Percentiles rank a stretch among this genome's conserved stretches.
These are phyloP conservation scores for Cordilura impudica DNA, from an alignment of 2,888 invertebrate species.

Conservation along the genomic window DNA sequence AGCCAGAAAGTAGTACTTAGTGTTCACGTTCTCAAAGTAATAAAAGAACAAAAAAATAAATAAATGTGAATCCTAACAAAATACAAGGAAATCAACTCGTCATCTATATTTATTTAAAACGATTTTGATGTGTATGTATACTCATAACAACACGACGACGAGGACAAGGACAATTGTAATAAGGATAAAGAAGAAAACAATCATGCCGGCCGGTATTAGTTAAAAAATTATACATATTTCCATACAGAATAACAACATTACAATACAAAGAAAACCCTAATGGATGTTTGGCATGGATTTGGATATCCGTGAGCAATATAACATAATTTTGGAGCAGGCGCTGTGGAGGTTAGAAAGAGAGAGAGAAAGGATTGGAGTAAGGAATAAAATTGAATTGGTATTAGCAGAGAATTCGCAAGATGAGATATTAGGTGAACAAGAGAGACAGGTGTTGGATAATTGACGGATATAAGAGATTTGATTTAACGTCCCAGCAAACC, in stretches of 20 bases:
- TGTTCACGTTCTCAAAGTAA: not conserved
- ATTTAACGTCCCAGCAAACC: too few species aligned
- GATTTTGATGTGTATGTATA: constrained; percentile 3
- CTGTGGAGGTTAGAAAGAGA: not conserved
- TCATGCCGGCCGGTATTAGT: constrained; percentile 59
- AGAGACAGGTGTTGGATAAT: too few species aligned
- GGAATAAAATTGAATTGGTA: not conserved
- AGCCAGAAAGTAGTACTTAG: constrained; percentile 4
- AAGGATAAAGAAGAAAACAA: constrained; percentile 49
- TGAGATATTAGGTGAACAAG: too few species aligned
- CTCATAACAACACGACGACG: constrained; percentile 19
- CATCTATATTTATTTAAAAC: constrained; percentile 41
- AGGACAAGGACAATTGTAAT: constrained; percentile 24
- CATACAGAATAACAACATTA: constrained; percentile 39
- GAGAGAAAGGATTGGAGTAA: not conserved
- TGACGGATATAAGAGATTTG: too few species aligned
- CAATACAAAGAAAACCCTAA: constrained; percentile 57
- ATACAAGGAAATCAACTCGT: constrained; percentile 48
- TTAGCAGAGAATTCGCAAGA: not conserved
- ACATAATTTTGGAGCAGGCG: constrained; percentile 31
- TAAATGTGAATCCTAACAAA: constrained; percentile 1
- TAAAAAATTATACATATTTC: constrained; percentile 54
- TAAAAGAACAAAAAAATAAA: constrained; percentile 20
- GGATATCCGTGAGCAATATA: constrained; percentile 29
- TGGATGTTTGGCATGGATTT: not conserved